These are phyloP conservation scores for Pyrrhosoma nymphula DNA, from an alignment of 2,888 invertebrate genomes.

Conservation along the genomic window DNA sequence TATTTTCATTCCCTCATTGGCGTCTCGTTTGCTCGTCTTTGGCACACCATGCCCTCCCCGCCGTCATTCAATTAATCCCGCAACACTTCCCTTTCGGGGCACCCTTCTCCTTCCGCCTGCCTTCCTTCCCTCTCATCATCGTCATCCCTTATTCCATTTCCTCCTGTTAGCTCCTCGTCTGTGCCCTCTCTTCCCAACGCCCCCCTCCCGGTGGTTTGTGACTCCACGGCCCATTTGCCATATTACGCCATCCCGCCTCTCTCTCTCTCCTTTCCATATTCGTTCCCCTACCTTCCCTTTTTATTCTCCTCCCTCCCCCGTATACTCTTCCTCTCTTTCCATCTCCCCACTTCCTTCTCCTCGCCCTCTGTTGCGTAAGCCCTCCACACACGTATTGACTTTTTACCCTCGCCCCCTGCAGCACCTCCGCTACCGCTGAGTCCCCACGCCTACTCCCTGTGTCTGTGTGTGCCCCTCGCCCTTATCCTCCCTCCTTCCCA, in stretches of 20 bases:
- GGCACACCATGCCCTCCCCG: not conserved
- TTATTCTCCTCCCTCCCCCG: not conserved
- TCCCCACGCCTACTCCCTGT: not conserved
- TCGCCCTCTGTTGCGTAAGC: slow-evolving; percentile 23
- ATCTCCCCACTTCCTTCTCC: slow-evolving; percentile 7
- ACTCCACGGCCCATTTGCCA: slow-evolving; percentile 15
- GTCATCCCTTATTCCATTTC: slow-evolving; percentile 24
- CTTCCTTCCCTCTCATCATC: not conserved
- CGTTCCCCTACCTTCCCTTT: not conserved
- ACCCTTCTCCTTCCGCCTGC: not conserved
- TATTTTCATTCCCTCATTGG: slow-evolving; percentile 1
- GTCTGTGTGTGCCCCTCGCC: not conserved
- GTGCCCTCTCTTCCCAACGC: not conserved
- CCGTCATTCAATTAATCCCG: slow-evolving; percentile 19
- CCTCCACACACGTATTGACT: slow-evolving; percentile 29
- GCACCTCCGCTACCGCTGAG: not conserved
- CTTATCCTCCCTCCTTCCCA: not conserved
- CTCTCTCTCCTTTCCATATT: not conserved
- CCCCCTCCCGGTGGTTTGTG: not conserved
- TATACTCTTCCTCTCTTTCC: not conserved
- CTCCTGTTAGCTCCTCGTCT: not conserved
- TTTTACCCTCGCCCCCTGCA: slow-evolving; percentile 5
- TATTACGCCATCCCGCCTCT: not conserved
- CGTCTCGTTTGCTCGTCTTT: slow-evolving; percentile 31
- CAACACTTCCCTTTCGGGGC: not conserved